Conservation (phyloP, 2,888 invertebrate genomes). For the Pseudococcus viburni region DNA sequence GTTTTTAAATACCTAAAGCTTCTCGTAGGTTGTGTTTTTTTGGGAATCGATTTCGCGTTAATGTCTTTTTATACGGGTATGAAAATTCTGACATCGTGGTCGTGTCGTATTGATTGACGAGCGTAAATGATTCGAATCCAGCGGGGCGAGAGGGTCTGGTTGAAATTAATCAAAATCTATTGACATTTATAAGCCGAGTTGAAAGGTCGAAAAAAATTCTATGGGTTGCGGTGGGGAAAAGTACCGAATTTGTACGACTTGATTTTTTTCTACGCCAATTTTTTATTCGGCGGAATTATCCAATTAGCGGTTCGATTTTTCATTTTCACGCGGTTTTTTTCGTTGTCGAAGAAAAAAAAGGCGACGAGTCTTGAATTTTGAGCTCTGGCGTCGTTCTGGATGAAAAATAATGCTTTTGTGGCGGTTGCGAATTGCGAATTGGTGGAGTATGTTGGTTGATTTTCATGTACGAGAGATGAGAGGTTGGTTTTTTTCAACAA, state of each 20-base stretch:
- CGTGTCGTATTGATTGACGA: conserved; percentile 32
- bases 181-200: background rate
- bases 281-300: no score
- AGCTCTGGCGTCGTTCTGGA: no score
- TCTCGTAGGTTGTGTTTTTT: background rate
- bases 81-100: conserved; percentile 12
- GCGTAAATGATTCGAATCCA: conserved; percentile 1
- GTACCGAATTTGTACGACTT: background rate
- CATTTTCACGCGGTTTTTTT: no score
- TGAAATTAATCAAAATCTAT: conserved; percentile 17
- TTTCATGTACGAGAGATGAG: no score
- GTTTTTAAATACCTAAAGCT: background rate
- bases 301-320: no score
- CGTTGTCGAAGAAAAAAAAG: no score
- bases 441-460: no score
- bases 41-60: background rate
- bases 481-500: no score
- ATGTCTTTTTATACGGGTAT: background rate
- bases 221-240: background rate
- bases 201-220: conserved; percentile 23
- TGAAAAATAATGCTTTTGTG: no score
- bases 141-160: background rate
- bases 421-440: no score
- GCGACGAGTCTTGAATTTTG: no score
- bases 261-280: background rate